Evolutionary conservation across 2,113 vertebrate genomes (phyloP).

Genomic region (Nansenia antarctica): DNA sequence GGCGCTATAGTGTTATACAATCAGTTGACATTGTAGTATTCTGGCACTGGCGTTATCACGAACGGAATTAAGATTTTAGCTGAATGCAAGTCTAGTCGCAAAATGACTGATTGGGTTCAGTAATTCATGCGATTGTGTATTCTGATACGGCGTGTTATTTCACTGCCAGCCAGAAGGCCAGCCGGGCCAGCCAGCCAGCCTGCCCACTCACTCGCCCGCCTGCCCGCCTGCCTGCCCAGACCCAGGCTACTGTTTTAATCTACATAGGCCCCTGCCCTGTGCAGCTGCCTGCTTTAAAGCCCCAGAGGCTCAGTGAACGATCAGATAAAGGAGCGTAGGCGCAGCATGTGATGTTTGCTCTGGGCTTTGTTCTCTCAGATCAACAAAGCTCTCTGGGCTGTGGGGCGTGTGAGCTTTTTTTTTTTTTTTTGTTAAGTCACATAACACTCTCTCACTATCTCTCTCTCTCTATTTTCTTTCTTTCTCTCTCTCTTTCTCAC

Average conservation of each 20-base stretch:
- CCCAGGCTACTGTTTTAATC: constrained; percentile 32
- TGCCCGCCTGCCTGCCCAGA: too few relatives aligned
- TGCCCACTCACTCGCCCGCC: too few relatives aligned
- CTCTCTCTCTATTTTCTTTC: constrained; percentile 6
- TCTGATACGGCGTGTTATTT: too few relatives aligned
- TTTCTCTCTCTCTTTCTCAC: background rate
- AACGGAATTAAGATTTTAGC: too few relatives aligned
- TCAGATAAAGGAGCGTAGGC: constrained; percentile 57
- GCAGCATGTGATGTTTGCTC: constrained; percentile 65
- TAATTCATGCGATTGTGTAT: too few relatives aligned
- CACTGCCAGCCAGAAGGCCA: too few relatives aligned
- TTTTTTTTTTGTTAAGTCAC: constrained; percentile 30
- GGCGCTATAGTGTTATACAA: too few relatives aligned
- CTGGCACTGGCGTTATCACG: too few relatives aligned
- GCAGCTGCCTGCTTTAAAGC: constrained; percentile 58
- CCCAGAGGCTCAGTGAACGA: constrained; percentile 51
- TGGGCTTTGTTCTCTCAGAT: constrained; percentile 43
- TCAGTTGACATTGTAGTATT: too few relatives aligned
- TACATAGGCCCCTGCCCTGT: constrained; percentile 42
- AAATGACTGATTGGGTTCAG: too few relatives aligned
- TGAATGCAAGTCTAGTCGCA: too few relatives aligned
- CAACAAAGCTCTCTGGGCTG: constrained; percentile 50
- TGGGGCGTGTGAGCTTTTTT: constrained; percentile 17
- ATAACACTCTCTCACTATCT: constrained; percentile 17
- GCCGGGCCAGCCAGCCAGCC: too few relatives aligned